Conservation (phyloP, 2,113 vertebrate genomes). For the Leucopsar rothschildi region DNA sequence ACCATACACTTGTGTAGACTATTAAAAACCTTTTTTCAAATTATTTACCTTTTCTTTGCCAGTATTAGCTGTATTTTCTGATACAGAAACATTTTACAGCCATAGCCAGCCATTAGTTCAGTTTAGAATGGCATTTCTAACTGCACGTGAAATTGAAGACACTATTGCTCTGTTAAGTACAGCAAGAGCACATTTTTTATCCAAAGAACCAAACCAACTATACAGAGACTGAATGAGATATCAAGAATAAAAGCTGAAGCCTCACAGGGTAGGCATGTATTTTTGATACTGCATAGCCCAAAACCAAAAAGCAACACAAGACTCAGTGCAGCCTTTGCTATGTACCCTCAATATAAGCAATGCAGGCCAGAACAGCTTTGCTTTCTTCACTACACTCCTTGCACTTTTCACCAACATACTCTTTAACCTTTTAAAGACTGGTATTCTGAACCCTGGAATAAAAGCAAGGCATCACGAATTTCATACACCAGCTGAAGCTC, state of each 20-base stretch:
- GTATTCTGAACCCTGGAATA: neutral
- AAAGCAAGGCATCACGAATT: neutral
- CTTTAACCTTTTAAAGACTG: neutral
- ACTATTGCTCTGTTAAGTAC: neutral
- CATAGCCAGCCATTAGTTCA: neutral
- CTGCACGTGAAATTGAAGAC: neutral
- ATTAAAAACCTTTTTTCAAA: neutral
- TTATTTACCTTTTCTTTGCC: neutral
- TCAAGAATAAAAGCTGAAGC: neutral
- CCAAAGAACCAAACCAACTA: neutral
- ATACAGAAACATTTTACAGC: neutral
- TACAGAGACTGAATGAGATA: neutral
- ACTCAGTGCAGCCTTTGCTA: neutral
- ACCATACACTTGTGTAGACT: neutral
- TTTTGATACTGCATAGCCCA: neutral
- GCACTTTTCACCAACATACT: neutral
- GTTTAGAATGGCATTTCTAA: neutral
- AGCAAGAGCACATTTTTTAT: neutral
- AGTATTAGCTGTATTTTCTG: neutral
- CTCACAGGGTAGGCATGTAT: neutral
- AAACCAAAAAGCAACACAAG: neutral
- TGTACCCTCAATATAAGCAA: neutral
- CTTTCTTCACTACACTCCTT: neutral
- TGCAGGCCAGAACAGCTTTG: neutral
- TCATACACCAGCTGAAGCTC: neutral